Evolutionary conservation across 2,113 vertebrate genomes (phyloP).

Genomic region (Dicrurus megarhynchus): DNA sequence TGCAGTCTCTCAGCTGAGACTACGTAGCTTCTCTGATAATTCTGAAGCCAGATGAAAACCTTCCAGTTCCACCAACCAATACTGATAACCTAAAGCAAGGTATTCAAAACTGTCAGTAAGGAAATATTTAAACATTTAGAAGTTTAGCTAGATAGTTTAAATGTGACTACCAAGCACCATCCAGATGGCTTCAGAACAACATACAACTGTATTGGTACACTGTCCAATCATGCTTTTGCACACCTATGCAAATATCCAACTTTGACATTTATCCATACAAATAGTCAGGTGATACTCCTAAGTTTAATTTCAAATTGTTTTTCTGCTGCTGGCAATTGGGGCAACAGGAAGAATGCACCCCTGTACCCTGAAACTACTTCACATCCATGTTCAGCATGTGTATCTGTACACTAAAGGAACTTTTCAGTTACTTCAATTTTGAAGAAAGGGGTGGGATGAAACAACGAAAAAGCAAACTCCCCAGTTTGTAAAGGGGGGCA

Average conservation of each 20-base stretch:
- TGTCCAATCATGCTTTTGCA: not conserved
- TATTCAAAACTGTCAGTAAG: not conserved
- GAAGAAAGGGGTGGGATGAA: not conserved
- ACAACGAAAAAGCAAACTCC: not conserved
- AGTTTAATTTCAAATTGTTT: not conserved
- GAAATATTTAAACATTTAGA: constrained; percentile 19
- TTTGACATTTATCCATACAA: not conserved
- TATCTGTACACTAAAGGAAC: not conserved
- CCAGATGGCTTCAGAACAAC: not conserved
- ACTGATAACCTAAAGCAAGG: not conserved
- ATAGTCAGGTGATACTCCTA: not conserved
- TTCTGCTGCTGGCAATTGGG: not conserved
- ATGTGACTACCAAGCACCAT: constrained; percentile 17
- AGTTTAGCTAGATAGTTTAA: constrained; percentile 15
- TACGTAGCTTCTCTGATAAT: not conserved
- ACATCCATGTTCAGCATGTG: not conserved
- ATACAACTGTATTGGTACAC: not conserved
- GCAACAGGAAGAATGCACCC: not conserved
- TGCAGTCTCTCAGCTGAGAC: not conserved
- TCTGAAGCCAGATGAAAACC: not conserved
- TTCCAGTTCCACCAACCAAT: not conserved
- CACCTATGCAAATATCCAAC: not conserved
- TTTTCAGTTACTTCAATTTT: not conserved
- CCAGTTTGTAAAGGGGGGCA: not conserved
- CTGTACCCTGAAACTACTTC: not conserved